These are phyloP conservation scores for Myopa testacea DNA, from an alignment of 2,888 invertebrate species.

Conservation along the genomic window DNA sequence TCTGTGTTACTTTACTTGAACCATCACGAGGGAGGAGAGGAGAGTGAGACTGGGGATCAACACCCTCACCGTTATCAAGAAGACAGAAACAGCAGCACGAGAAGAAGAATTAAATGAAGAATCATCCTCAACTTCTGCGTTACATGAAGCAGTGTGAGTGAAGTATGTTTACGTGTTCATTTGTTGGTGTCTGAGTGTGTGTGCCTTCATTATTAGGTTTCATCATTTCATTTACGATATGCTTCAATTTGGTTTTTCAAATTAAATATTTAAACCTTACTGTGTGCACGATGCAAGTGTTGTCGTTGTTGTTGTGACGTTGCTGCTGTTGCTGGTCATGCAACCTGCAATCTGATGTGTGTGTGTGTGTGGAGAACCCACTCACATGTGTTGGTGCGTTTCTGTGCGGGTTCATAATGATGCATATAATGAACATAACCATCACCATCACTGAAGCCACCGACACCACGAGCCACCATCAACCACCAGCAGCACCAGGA, in stretches of 20 bases:
- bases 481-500: conserved; percentile 5
- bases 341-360: background rate
- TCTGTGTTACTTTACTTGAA: no score
- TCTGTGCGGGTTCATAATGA: conserved; percentile 28
- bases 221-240: conserved; percentile 29
- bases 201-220: conserved; percentile 27
- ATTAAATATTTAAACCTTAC: conserved; percentile 34
- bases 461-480: background rate
- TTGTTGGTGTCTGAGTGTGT: background rate
- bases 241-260: conserved; percentile 30
- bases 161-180: no score
- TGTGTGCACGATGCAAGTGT: background rate
- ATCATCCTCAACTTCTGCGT: no score
- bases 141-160: no score
- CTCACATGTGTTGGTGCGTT: background rate
- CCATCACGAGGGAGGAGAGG: no score
- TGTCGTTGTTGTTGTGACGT: background rate
- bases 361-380: background rate
- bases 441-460: conserved; percentile 4
- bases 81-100: no score
- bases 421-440: conserved; percentile 17
- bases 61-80: no score
- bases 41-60: background rate
- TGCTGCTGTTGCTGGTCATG: conserved; percentile 15
- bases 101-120: background rate